Evolutionary conservation across 2,113 vertebrate genomes (phyloP).

Genomic region (Ceyx melanurus): DNA sequence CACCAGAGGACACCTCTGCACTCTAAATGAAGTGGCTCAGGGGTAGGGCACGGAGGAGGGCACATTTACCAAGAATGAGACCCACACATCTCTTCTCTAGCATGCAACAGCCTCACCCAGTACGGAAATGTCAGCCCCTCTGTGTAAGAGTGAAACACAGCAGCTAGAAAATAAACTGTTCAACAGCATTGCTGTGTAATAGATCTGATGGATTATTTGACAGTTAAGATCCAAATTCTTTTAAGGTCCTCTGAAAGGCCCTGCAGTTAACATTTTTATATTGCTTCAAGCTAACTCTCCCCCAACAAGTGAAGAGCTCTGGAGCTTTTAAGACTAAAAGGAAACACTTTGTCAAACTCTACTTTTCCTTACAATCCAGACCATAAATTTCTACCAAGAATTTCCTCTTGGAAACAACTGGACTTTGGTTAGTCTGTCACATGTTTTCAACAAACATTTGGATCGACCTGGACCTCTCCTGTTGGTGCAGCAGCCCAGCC

Average conservation of each 20-base stretch:
- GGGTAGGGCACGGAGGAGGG: neutral
- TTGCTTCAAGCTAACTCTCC: neutral
- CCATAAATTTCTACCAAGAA: neutral
- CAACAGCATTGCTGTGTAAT: neutral
- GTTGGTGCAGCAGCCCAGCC: neutral
- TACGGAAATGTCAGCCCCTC: neutral
- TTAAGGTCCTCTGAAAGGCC: neutral
- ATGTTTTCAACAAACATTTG: neutral
- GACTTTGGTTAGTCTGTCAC: neutral
- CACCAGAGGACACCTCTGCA: neutral
- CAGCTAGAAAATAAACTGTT: conserved; percentile 2
- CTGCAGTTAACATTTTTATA: neutral
- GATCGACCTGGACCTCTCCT: neutral
- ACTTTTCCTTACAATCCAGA: neutral
- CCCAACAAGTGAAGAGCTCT: neutral
- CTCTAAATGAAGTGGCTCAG: neutral
- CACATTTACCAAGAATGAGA: neutral
- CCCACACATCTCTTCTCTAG: neutral
- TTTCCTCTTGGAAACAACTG: neutral
- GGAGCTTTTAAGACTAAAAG: neutral
- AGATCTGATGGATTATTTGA: neutral
- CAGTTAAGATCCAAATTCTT: neutral
- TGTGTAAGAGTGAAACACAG: neutral
- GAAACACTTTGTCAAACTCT: conserved; percentile 8
- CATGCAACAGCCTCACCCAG: neutral